Evolutionary conservation across 1,140 invertebrate species (phyloP), one percentile per base, ranked within the genome.

Genomic region (Lucilia sericata): DNA sequence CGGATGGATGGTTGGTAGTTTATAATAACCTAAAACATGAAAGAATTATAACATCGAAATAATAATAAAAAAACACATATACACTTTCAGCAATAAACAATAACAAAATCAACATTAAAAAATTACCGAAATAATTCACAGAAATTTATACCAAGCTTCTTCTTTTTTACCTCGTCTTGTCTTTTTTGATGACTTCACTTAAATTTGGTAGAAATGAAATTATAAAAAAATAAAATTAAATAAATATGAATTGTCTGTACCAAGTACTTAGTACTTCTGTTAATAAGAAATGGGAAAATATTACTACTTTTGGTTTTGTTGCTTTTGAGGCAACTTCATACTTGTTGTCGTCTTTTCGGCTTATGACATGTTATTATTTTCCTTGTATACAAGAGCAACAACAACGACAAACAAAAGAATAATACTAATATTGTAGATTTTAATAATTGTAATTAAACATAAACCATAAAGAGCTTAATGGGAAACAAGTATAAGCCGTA

Each of bases 121-220:
- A 80, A 80, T 80, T 80, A 80, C 76, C 76, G 76, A 80, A 80
- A 80, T 80, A 80, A 80, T 80, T 80, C 76, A 80, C 42, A 80
- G 76, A 80, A 80, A 80, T 80, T 19, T 21, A 49, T 80, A 80
- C 42, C 42, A 36, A 76, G 34, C 34, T 76, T 21, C 36, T 47
- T 78, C 36, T 47, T 78, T 47, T 78, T 75, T 75, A 25, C 2
- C 13, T 75, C 12, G 34, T 75, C 75, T 42, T 78, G n/a, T 60
- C n/a, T 60, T 49, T 80, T 80, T 80, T 80, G 76, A 80, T 80
- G 76, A 80, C 76, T 80, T 80, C 76, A 80, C 76, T 80, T 80
- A 80, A 80, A 49, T 80, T 80, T 80, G 76, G 47, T 80, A 25
- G 76, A 80, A 80, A 51, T 49, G n/a, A 80, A 42, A 78, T 42